phyloP scores from a whole-genome alignment of 2,797 vertebrate genomes.

The Tadarida brasiliensis region DNA sequence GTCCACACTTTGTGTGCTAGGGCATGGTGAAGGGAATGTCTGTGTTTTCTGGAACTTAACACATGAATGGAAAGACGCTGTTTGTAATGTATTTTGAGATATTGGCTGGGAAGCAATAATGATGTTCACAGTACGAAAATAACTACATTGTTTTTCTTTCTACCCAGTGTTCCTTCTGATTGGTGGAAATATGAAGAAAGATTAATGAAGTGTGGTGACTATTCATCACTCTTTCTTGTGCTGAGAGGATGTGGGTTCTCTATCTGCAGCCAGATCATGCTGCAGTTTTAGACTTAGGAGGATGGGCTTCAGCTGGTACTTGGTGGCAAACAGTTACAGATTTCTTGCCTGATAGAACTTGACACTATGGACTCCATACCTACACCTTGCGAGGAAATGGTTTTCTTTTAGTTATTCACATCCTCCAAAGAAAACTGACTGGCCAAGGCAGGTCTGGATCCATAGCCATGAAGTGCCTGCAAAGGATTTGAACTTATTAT shows the following conservation, averaged over 20 bases:
- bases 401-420: slow-evolving; percentile 2
- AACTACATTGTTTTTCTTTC: background rate
- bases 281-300: background rate
- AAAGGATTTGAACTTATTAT: background rate
- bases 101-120: background rate
- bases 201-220: background rate
- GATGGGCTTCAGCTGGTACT: background rate
- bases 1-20: background rate
- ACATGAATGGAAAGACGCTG: background rate
- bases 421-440: slow-evolving; percentile 26
- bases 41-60: background rate
- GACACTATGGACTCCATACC: background rate
- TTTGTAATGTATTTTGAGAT: background rate
- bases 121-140: background rate
- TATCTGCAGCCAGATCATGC: background rate
- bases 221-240: background rate
- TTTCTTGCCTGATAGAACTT: slow-evolving; percentile 24
- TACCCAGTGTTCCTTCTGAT: background rate
- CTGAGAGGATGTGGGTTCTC: background rate
- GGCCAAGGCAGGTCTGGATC: background rate
- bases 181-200: background rate
- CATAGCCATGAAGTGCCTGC: background rate
- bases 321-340: background rate
- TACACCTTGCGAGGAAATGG: background rate
- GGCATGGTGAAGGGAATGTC: background rate